Evolutionary conservation across 2,888 invertebrate genomes (phyloP), one percentile per base, ranked within the genome.

Genomic region (Onthophagus sagittarius): DNA sequence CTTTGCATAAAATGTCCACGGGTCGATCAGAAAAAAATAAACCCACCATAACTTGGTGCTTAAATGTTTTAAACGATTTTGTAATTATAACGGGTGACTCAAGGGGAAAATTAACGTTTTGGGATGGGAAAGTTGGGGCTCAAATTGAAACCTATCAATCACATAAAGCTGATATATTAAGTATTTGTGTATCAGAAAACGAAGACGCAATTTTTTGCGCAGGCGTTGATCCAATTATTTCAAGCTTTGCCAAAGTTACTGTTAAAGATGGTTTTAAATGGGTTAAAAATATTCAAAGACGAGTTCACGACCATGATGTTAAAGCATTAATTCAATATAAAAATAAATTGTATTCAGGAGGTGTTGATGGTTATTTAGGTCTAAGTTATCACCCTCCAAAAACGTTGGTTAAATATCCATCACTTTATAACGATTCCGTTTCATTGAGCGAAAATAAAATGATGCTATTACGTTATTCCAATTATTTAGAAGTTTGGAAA

Each of bases 21-120:
- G 90, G 92, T 0, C 86, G 93, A 69, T 83, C 89, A 11, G 90
- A 90, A 9, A 85, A 86, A 0, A 89, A 88, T 69, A 89, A 88
- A 78, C 90, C 92, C 74, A 94, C 94, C 0, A 92, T 95, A 78
- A 93, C 97, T 0, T 97, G 97, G 96, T 92, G 93, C 77, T 84
- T 98, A n/a, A 90, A 90, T 39, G 90, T 97, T 0, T 88, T 94
- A 0, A 88, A 90, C 67, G 94, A 97, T 82, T 92, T 95, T 80
- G 92, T 93, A 5, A 90, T 98, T 63, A 90, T 96, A 11, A 93
- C 94, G 75, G 97, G 97, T 0, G 98, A 98, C 83, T 94, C 94
- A 0, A 87, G 93, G 33, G 98, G 98, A 0, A 90, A 91, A 80
- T 88, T 96, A 0, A 93, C 92, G 14, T 93, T 98, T 81, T 98